Evolutionary conservation across 2,113 vertebrate genomes (phyloP).

Genomic region (Urocolius indicus): DNA sequence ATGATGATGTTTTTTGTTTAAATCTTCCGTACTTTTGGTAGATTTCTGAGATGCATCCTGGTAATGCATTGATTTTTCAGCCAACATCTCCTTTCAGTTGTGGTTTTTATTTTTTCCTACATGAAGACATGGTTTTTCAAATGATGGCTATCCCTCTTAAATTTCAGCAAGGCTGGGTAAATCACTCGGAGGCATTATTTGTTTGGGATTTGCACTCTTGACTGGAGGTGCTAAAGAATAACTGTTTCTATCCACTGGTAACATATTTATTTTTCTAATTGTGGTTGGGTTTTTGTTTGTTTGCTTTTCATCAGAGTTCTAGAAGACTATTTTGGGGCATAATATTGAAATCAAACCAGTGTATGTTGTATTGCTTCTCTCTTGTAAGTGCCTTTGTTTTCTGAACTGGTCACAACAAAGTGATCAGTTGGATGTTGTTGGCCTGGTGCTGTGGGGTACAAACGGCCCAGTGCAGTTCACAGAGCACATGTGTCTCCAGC

Average conservation of each 20-base stretch:
- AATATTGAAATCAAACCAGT: neutral
- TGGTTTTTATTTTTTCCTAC: neutral
- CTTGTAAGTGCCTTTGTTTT: neutral
- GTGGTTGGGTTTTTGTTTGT: neutral
- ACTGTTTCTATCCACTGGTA: neutral
- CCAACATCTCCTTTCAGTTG: neutral
- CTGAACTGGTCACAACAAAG: neutral
- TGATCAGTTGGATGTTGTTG: neutral
- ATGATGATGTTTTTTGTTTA: constrained; percentile 8
- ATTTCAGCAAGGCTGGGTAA: neutral
- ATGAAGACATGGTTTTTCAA: neutral
- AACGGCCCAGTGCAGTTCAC: neutral
- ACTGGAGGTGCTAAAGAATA: neutral
- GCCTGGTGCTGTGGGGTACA: neutral
- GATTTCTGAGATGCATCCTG: constrained; percentile 38
- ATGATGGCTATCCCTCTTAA: neutral
- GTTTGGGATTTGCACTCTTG: neutral
- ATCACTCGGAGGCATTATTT: neutral
- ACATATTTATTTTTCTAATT: constrained; percentile 38
- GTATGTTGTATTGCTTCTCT: neutral
- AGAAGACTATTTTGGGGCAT: neutral
- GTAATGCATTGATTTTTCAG: constrained; percentile 18
- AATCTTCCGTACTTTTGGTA: constrained; percentile 29
- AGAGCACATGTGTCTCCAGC: neutral
- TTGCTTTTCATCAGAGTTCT: neutral